Conservation (phyloP, 2,888 invertebrate species). For the Pyrrhia umbra region DNA sequence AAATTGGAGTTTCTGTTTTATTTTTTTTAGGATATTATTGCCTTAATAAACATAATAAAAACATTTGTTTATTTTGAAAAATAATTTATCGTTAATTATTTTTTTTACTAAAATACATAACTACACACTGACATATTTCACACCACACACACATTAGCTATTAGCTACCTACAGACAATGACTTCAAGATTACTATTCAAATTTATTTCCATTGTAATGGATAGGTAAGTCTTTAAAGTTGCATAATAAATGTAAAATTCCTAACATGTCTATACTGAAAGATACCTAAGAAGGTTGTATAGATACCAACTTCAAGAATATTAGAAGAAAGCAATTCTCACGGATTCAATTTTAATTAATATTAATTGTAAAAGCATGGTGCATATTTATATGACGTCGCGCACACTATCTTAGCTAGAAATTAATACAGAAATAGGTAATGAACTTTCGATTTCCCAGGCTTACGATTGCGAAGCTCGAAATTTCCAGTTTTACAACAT, state of each 20-base stretch:
- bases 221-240: not conserved
- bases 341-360: slow-evolving; percentile 7
- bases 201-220: not conserved
- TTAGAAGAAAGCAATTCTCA: slow-evolving; percentile 24
- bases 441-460: slow-evolving; percentile 61
- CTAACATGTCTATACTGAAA: not conserved
- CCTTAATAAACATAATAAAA: slow-evolving; percentile 2
- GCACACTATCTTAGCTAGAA: slow-evolving; percentile 52
- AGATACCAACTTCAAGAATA: not conserved
- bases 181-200: not conserved
- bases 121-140: not conserved
- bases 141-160: not conserved
- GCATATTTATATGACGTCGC: slow-evolving; percentile 34
- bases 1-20: slow-evolving; percentile 15
- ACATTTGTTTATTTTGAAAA: not conserved
- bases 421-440: slow-evolving; percentile 57
- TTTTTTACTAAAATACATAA: not conserved
- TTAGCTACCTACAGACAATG: not conserved
- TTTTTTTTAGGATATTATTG: slow-evolving; percentile 12
- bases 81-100: not conserved
- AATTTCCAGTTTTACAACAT: slow-evolving; percentile 66
- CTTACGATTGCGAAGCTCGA: slow-evolving; percentile 40
- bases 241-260: not conserved
- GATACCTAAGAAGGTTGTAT: not conserved
- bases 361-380: slow-evolving; percentile 31